Evolutionary conservation across 1,140 invertebrate genomes (phyloP).

Genomic region (Polyergus mexicanus): DNA sequence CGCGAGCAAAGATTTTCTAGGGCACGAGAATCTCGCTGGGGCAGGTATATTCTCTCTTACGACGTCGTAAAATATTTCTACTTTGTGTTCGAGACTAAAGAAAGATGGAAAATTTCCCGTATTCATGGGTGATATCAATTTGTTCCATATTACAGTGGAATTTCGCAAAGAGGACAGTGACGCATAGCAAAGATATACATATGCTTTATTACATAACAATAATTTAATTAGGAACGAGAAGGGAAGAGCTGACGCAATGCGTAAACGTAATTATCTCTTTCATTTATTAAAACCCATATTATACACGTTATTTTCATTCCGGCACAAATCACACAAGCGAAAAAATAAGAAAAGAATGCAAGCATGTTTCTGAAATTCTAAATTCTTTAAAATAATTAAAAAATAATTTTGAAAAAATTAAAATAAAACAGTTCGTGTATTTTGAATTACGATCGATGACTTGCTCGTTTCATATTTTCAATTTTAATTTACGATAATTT

Average conservation of each 20-base stretch:
- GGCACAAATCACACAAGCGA: neutral
- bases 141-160: neutral
- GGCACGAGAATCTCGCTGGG: neutral
- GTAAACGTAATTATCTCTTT: constrained; percentile 15
- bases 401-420: neutral
- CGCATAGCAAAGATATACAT: neutral
- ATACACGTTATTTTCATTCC: neutral
- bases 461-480: no score
- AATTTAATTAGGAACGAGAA: constrained; percentile 5
- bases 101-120: constrained; percentile 39
- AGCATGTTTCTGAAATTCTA: neutral
- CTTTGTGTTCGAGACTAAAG: neutral
- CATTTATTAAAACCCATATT: neutral
- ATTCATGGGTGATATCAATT: constrained; percentile 38
- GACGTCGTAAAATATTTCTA: constrained; percentile 47
- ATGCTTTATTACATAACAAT: neutral
- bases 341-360: neutral
- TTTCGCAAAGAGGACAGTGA: neutral
- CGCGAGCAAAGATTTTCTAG: constrained; percentile 46
- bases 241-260: neutral
- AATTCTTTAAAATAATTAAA: neutral
- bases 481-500: no score
- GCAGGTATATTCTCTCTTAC: neutral
- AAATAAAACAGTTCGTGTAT: no score
- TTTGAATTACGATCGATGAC: no score